Evolutionary conservation across 2,797 vertebrate genomes (phyloP).

Genomic region (Tarsius wallacei): DNA sequence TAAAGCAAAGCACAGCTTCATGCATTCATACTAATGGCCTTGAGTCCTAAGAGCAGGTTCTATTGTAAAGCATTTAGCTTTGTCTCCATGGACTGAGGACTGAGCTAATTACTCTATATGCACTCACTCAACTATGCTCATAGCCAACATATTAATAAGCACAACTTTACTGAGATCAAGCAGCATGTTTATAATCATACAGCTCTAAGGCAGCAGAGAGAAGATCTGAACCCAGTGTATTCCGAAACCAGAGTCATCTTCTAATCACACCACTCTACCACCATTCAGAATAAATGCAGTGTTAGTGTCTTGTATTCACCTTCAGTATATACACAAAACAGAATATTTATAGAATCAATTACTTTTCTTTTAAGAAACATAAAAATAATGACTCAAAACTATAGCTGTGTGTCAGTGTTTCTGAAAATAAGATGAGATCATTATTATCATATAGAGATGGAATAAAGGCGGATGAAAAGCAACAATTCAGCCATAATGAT

Average conservation of each 20-base stretch:
- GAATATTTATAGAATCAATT: conserved; percentile 88
- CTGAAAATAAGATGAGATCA: conserved; percentile 89
- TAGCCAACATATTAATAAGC: not conserved
- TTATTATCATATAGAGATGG: conserved; percentile 84
- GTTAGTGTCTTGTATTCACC: conserved; percentile 54
- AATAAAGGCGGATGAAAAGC: conserved; percentile 87
- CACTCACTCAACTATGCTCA: not conserved
- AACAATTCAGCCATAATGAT: conserved; percentile 88
- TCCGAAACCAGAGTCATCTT: not conserved
- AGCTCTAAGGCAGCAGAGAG: not conserved
- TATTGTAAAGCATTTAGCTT: not conserved
- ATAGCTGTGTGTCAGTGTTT: conserved; percentile 83
- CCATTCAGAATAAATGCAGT: conserved; percentile 29
- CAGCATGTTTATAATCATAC: not conserved
- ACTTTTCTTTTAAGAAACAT: conserved; percentile 87
- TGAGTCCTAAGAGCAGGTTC: not conserved
- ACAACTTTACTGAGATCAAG: not conserved
- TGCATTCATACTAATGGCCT: too few species aligned
- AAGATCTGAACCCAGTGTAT: conserved; percentile 27
- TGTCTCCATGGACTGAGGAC: not conserved
- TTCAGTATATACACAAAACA: conserved; percentile 70
- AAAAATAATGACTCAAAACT: conserved; percentile 83
- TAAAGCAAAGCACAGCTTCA: not conserved
- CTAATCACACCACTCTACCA: not conserved
- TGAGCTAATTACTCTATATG: not conserved